A percentile compares a stretch with the other conserved stretches of the same genome.
phyloP scores from a whole-genome alignment of 2,113 vertebrate species.

The Entelurus aequoreus region DNA sequence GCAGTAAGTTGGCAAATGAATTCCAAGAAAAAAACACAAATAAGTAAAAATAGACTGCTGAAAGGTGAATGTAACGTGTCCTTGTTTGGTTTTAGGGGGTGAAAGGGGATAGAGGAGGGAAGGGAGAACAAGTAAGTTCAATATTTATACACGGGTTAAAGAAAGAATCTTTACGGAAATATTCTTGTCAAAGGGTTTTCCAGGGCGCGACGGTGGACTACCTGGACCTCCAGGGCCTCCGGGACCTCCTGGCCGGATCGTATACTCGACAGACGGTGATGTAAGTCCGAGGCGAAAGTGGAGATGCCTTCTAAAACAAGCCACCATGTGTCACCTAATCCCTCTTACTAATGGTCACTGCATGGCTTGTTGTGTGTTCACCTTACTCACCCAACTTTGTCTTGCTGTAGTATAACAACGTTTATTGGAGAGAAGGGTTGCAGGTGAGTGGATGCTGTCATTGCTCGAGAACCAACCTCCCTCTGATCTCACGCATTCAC shows the following conservation, averaged over 20 bases:
- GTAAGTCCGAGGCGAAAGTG: constrained; percentile 41
- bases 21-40: not conserved
- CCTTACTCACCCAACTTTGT: constrained; percentile 48
- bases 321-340: not conserved
- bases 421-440: constrained; percentile 39
- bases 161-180: not conserved
- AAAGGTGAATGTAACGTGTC: not conserved
- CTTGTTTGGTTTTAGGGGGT: constrained; percentile 71
- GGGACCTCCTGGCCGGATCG: constrained; percentile 77
- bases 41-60: not conserved
- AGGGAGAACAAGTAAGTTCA: constrained; percentile 76
- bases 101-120: constrained; percentile 79
- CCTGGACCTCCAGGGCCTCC: constrained; percentile 81
- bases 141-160: not conserved
- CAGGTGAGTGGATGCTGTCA: constrained; percentile 54
- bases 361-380: constrained; percentile 13
- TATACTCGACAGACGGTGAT: constrained; percentile 46
- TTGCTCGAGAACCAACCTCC: not conserved
- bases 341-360: constrained; percentile 40
- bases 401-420: constrained; percentile 58
- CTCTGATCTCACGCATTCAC: not conserved
- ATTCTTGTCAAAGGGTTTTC: constrained; percentile 74
- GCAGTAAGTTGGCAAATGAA: constrained; percentile 57
- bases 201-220: constrained; percentile 72
- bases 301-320: not conserved